Evolutionary conservation across 1,140 invertebrate genomes (phyloP), one percentile per base, ranked within the genome.

Genomic region (Aradophagus sp.): DNA sequence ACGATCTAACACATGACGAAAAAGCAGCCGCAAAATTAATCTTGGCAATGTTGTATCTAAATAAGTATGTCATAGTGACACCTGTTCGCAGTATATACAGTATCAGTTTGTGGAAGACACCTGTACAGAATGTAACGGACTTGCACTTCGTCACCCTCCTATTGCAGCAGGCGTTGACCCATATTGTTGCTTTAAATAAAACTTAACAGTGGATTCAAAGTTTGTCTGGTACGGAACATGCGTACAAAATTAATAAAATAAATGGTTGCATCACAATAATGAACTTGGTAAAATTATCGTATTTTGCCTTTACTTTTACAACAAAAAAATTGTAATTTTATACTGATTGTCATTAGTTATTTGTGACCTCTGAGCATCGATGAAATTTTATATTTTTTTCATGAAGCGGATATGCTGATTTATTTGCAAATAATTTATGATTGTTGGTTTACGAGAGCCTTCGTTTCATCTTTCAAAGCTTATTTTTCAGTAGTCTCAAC

Each of bases 51-150:
- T 41, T 31, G 8, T 11, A 5, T 42, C 34, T 13, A 4, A 31
- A 67, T 47, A 56, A 62, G 50, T 69, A 15, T 62, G 66, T 56
- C 66, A 55, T 20, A 44, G 11, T 10, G 13, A 11, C 56, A 68
- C 65, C 65, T 68, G 65, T 55, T 39, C 13, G n/a, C 34, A 15
- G 36, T 45, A 52, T 59, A 56, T 50, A 31, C 13, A 48, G 44
- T 50, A 45, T 45, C 10, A 23, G 2, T 32, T 27, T n/a, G 17
- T 38, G 11, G 34, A 23, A 35, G 10, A 29, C 56, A 69, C 44
- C 58, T 69, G 66, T 36, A 32, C 16, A 7, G 0, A 38, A 62
- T 12, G 53, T 62, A 69, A 69, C 56, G 56, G 42, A 68, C 47
- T 39, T 2, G 15, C 8, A 6, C 10, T 34, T 5, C 31, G 45